Conservation (phyloP, 2,113 vertebrate genomes). For the Daphoenositta chrysoptera region DNA sequence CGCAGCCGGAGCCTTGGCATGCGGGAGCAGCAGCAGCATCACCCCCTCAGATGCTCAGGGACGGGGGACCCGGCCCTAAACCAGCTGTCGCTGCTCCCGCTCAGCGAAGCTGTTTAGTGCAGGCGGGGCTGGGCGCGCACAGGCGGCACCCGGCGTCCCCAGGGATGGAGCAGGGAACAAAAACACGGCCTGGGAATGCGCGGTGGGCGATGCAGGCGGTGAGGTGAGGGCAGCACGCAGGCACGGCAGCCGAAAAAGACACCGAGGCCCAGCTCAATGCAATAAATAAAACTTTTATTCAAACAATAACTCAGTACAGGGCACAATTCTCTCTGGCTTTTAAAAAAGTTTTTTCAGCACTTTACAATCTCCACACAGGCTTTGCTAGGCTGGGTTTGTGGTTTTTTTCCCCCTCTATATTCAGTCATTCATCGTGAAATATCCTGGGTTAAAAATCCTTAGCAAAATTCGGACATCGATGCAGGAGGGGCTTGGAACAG, state of each 20-base stretch:
- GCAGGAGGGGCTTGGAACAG: conserved; percentile 35
- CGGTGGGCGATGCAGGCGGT: not conserved
- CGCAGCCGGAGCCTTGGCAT: not conserved
- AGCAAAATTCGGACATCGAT: conserved; percentile 55
- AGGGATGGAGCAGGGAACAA: not conserved
- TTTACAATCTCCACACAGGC: conserved; percentile 67
- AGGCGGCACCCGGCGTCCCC: not conserved
- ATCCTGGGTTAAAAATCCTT: conserved; percentile 66
- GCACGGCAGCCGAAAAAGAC: conserved; percentile 57
- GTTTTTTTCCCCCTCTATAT: not conserved
- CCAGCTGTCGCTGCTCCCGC: not conserved
- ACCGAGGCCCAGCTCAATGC: conserved; percentile 68
- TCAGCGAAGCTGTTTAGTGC: conserved; percentile 33
- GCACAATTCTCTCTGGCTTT: conserved; percentile 71
- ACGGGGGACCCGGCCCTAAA: not conserved
- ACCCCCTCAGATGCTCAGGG: fast-evolving
- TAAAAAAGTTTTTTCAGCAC: conserved; percentile 53
- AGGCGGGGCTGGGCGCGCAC: not conserved
- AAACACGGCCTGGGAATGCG: not conserved
- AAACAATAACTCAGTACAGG: conserved; percentile 76
- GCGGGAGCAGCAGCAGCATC: not conserved
- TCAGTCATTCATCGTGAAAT: conserved; percentile 49
- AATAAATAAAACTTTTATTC: conserved; percentile 86
- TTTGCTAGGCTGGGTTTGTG: conserved; percentile 18
- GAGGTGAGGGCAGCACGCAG: not conserved